Base-by-base conservation (phyloP, 2,888 invertebrate genomes). In the Apodemia zela region DNA sequence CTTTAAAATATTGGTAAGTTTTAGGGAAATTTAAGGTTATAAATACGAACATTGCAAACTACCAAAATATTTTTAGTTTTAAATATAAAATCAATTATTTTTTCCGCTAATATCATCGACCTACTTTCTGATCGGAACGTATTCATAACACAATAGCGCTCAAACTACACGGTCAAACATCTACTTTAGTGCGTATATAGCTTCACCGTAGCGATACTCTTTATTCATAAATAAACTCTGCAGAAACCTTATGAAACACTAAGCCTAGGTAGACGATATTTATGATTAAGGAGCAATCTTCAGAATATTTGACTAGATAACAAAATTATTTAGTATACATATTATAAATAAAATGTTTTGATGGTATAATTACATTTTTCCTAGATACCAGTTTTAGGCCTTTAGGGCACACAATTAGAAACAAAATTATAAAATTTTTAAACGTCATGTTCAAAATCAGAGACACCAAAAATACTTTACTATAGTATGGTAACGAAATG, bases 291-390 rank as follows among this genome's bases (percentile, higher is more conserved):
- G 42, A 62, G 59, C 61, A 61, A 49, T 51, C 13, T 45, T 62
- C 18, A 47, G 33, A 42, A 60, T 62, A 63, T 60, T 60, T 62
- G 62, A 65, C 57, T 42, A 59, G 29, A 29, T 51, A 63, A 63
- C 59, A 33, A 49, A 17, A 62, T 33, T 18, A 33, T 33, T 62
- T 47, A 63, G n/a, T n/a, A n/a, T n/a, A 25, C 11, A 58, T 18
- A 29, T 7, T 58, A 17, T 25, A 11, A 5, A 25, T 58, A 25
- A 29, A 29, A 58, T 29, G 29, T 21, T 54, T 29, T 58, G 3
- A 10, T 10, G 8, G 18, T n/a, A 2, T 33, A 10, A 33, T 18
- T n/a, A 49, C 18, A 18, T 18, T 8, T 49, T 49, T 49, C 15
- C 6, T 45, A 49, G 6, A 49, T 8, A 7, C 7, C 17, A 33